Evolutionary conservation across 2,113 vertebrate species (phyloP).

Genomic region (Tragulus kanchil): DNA sequence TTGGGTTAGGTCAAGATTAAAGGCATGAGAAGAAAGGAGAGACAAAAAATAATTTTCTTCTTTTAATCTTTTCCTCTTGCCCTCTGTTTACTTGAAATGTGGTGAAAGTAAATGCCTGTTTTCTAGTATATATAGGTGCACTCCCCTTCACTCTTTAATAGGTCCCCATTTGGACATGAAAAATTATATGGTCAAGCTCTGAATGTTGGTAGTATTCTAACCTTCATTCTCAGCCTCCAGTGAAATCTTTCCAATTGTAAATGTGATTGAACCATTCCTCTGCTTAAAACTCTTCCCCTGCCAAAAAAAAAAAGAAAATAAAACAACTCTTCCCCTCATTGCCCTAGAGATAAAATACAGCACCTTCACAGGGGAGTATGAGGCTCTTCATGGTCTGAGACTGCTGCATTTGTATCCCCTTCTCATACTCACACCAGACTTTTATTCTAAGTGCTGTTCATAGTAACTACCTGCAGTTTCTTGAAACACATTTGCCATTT

Average conservation of each 20-base stretch:
- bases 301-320: too few relatives aligned
- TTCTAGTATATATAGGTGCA: not conserved
- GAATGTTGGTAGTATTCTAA: not conserved
- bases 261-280: not conserved
- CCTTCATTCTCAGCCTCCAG: not conserved
- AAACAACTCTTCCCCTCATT: not conserved
- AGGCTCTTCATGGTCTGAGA: not conserved
- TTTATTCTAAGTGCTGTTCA: not conserved
- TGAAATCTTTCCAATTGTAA: not conserved
- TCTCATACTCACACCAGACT: not conserved
- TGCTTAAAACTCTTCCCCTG: not conserved
- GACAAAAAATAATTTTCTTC: not conserved
- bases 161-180: not conserved
- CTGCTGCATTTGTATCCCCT: not conserved
- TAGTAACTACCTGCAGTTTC: not conserved
- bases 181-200: not conserved
- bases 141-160: not conserved
- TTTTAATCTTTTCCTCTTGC: not conserved
- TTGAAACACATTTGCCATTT: not conserved
- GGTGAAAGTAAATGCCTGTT: not conserved
- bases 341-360: not conserved
- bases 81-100: not conserved
- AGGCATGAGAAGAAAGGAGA: not conserved
- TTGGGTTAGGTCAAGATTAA: not conserved
- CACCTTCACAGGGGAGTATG: not conserved